Base-by-base conservation (phyloP, 2,888 invertebrate genomes). In the Atherix ibis region DNA sequence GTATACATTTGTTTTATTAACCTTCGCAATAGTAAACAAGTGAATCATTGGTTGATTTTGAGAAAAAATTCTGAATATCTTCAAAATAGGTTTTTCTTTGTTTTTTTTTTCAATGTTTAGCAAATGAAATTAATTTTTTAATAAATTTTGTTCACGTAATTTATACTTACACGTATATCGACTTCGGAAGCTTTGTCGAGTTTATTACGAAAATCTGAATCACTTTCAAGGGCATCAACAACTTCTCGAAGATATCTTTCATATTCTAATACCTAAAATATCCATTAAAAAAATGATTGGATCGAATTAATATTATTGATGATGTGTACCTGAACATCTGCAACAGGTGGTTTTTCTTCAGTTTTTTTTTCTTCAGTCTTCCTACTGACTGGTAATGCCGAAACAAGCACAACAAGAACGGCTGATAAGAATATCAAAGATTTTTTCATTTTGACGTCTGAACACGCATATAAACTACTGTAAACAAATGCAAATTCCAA, bases 191-290 rank as follows among this genome's bases (percentile, higher is more conserved):
- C 85, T 44, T 78, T 78, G 51, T 85, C 80, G 27, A 91, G 56
- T 49, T 84, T 82, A 39, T 75, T 70, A 24, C 78, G 70, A 51
- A 91, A 91, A 6, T 78, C 76, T 2, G 76, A 73, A 64, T 95
- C 95, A 44, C 79, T 81, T 63, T 95, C 94, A 17, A 95, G 58
- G 0, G 82, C 76, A 49, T 81, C 75, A 0, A 94, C 85, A 1
- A 95, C 87, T 62, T 95, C 88, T 44, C 78, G 76, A 27, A 95
- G 62, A 54, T 95, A 95, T 27, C 84, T 66, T 44, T 85, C 80
- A 62, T 95, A 95, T 35, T 60, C 59, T 28, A 60, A 40, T 8
- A 48, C 48, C 44, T 45, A 15, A 4, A 29, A 39, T 2, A 14
- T 28, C n/a, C n/a, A 31, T 19, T 3, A 18, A 32, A 26, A 10